Percentiles rank a stretch among this genome's conserved stretches.
These are phyloP conservation scores for Agriopis leucophaearia DNA, from an alignment of 2,888 invertebrate genomes.

Conservation along the genomic window DNA sequence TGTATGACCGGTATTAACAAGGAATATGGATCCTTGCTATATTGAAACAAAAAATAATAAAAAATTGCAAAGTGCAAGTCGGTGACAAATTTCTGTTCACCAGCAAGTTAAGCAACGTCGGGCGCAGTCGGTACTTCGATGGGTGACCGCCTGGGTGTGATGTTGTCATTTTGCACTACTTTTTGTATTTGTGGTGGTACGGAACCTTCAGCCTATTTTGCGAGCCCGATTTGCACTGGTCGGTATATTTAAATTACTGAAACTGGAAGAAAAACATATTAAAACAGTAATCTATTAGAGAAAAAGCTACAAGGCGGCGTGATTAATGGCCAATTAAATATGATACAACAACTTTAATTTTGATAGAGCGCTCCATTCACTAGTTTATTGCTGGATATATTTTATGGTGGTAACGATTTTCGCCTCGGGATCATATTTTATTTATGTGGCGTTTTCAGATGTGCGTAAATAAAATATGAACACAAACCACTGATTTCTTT, in stretches of 20 bases:
- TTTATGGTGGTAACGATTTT: conserved; percentile 21
- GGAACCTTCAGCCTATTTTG: no score
- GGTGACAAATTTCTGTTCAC: no score
- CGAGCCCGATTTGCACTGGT: no score
- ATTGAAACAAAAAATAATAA: no score
- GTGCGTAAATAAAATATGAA: conserved; percentile 24
- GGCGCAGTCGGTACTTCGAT: no score
- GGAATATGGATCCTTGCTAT: no score
- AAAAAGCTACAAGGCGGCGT: conserved; percentile 18
- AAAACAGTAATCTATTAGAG: conserved; percentile 21
- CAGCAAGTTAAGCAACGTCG: no score
- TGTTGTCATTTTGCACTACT: not conserved
- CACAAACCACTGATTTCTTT: conserved; percentile 24
- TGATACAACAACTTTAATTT: conserved; percentile 29
- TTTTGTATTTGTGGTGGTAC: not conserved
- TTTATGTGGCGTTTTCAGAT: conserved; percentile 24
- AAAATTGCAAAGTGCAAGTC: no score
- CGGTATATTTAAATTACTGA: not conserved
- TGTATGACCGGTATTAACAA: no score
- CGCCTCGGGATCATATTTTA: conserved; percentile 27
- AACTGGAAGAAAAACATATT: conserved; percentile 8
- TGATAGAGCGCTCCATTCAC: conserved; percentile 20
- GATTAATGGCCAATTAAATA: conserved; percentile 25
- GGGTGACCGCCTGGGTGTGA: no score
- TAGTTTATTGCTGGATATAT: conserved; percentile 31